A percentile compares a stretch with the other conserved stretches of the same genome.
phyloP scores from a whole-genome alignment of 2,113 vertebrate species.

The Notarius quadriscutis region DNA sequence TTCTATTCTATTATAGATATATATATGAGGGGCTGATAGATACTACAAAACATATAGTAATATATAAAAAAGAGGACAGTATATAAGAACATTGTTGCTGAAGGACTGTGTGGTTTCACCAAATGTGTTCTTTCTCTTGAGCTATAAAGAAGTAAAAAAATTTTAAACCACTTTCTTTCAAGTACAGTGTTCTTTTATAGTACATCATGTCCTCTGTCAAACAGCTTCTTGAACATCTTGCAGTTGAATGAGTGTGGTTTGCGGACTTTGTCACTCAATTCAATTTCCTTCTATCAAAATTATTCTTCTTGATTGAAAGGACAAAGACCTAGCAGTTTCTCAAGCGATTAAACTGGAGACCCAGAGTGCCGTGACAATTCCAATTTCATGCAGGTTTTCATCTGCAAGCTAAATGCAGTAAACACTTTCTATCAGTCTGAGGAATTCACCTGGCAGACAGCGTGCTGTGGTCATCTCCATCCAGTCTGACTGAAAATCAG shows the following conservation, averaged over 20 bases:
- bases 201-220: neutral
- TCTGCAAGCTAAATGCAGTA: conserved; percentile 7
- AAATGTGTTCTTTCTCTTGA: neutral
- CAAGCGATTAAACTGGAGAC: neutral
- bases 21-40: neutral
- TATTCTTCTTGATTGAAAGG: neutral
- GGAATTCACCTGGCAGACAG: conserved; percentile 7
- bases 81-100: neutral
- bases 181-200: neutral
- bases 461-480: neutral
- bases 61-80: neutral
- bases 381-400: conserved; percentile 27
- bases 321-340: neutral
- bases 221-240: neutral
- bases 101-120: neutral
- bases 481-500: conserved; percentile 25
- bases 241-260: neutral
- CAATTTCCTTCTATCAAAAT: neutral
- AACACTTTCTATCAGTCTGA: neutral
- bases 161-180: neutral
- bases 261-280: neutral
- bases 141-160: neutral
- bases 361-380: neutral
- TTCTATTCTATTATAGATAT: no score
- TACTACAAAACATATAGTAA: neutral